A percentile compares a stretch with the other conserved stretches of the same genome.
phyloP scores from a whole-genome alignment of 92 coral and sea anemone genomes.

The Virgularia gustaviana region DNA sequence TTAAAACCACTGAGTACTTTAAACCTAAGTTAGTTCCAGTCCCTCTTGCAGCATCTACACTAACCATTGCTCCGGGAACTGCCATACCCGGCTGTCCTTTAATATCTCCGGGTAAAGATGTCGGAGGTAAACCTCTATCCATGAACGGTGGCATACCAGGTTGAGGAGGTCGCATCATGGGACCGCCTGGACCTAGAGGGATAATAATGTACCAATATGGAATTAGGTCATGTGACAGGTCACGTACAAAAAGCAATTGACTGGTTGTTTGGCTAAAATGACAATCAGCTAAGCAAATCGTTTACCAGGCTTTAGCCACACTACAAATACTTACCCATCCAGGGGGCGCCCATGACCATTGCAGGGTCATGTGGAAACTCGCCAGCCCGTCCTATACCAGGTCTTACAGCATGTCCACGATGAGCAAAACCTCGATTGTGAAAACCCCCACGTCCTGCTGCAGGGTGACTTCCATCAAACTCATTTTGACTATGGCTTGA shows the following conservation, averaged over 20 bases:
- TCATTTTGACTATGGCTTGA: slow-evolving; percentile 50
- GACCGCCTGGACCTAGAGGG: slow-evolving; percentile 64
- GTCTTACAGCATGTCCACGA: slow-evolving; percentile 79
- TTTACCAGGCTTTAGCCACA: background rate
- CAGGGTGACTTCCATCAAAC: slow-evolving; percentile 61
- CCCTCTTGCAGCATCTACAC: background rate
- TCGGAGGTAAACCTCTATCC: slow-evolving; percentile 62
- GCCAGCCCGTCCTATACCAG: slow-evolving; percentile 92
- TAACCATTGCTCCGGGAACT: slow-evolving; percentile 51
- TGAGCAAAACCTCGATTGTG: slow-evolving; percentile 66
- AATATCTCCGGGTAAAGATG: slow-evolving; percentile 55
- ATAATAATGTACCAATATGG: background rate
- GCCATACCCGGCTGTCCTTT: slow-evolving; percentile 62
- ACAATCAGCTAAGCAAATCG: background rate
- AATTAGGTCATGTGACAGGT: background rate
- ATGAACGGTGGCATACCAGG: slow-evolving; percentile 58
- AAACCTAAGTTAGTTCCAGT: background rate
- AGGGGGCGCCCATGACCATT: slow-evolving; percentile 81
- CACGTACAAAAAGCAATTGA: background rate
- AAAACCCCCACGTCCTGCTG: slow-evolving; percentile 60
- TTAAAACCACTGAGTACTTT: background rate
- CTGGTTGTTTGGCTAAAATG: background rate
- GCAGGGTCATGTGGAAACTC: slow-evolving; percentile 64
- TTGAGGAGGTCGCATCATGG: slow-evolving; percentile 61
- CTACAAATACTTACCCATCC: slow-evolving; percentile 75